Evolutionary conservation across 2,797 vertebrate species (phyloP), one percentile per base, ranked within the genome.

Genomic region (Ataeniobius toweri): DNA sequence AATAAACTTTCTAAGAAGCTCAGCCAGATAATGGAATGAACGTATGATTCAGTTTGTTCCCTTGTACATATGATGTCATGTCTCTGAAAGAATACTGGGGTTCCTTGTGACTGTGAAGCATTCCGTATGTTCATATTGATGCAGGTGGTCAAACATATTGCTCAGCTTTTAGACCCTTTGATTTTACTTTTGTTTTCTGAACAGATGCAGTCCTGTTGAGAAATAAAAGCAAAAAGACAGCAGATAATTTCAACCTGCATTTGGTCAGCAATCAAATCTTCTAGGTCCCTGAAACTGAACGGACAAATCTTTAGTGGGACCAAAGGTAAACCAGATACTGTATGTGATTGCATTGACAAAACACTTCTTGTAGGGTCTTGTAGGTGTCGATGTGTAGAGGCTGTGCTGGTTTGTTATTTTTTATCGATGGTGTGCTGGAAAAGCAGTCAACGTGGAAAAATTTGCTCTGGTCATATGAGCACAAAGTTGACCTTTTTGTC

Each of bases 191-290:
- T 71, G 22, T 41, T 71, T 69, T 79, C 50, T 79, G 41, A 81
- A 85, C 61, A 73, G 65, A 70, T 71, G 46, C 24, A 41, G 70
- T 75, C 78, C 48, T 67, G 36, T 1, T 44, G 63, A 75, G 77
- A 76, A 55, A 86, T 67, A 82, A 85, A 80, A 78, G 71, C 74
- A 86, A 71, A 81, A 46, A 84, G 85, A 77, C 74, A 83, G 74
- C 48, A 59, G 76, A 86, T 85, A 79, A 90, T 88, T 84, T 76
- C 53, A 80, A 67, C 53, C 72, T 80, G 75, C 48, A 78, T 31
- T 65, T 28, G 68, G 74, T 83, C 79, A 78, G 72, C 78, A 55
- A 75, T 36, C 36, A 75, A 70, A 74, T 83, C 16, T 71, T 77
- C 67, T 59, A 53, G 48, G 63, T 67, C 24, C 6, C 39, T 82